Evolutionary conservation across 1,140 invertebrate genomes (phyloP).

Genomic region (Drosophila subobscura): DNA sequence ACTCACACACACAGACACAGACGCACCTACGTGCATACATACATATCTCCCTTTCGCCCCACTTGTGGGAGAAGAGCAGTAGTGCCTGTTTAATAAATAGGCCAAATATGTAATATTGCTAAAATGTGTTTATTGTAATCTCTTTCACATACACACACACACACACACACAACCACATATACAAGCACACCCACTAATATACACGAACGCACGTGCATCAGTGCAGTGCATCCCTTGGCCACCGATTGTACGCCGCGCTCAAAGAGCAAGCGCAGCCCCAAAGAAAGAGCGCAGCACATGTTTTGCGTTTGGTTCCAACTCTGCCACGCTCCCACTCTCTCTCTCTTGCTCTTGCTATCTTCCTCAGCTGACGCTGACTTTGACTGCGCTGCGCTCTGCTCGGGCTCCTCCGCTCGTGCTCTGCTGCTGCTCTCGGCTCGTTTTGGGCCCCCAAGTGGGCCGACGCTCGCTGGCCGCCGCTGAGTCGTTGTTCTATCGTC

Average conservation of each 20-base stretch:
- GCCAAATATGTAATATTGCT: slow-evolving; percentile 82
- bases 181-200: slow-evolving; percentile 16
- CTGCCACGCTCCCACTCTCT: background rate
- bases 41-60: too few species aligned
- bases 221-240: slow-evolving; percentile 69
- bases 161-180: slow-evolving; percentile 8
- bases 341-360: slow-evolving; percentile 1
- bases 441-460: slow-evolving; percentile 66
- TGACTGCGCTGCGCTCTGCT: slow-evolving; percentile 5
- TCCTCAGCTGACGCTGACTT: slow-evolving; percentile 1
- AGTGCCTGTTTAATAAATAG: slow-evolving; percentile 73
- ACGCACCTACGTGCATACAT: too few species aligned
- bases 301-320: background rate
- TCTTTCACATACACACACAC: slow-evolving; percentile 55
- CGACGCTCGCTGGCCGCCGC: slow-evolving; percentile 50
- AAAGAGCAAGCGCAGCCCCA: slow-evolving; percentile 46
- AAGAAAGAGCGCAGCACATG: slow-evolving; percentile 30
- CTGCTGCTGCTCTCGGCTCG: slow-evolving; percentile 10
- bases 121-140: slow-evolving; percentile 82
- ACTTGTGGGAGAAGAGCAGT: slow-evolving; percentile 19
- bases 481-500: slow-evolving; percentile 83
- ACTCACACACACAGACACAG: too few species aligned
- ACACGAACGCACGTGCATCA: slow-evolving; percentile 61
- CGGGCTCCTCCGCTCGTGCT: background rate
- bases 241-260: slow-evolving; percentile 12